Percentiles rank a stretch among this genome's conserved stretches.
Evolutionary conservation across 2,888 invertebrate species (phyloP).

Genomic region (Diaprepes abbreviatus): DNA sequence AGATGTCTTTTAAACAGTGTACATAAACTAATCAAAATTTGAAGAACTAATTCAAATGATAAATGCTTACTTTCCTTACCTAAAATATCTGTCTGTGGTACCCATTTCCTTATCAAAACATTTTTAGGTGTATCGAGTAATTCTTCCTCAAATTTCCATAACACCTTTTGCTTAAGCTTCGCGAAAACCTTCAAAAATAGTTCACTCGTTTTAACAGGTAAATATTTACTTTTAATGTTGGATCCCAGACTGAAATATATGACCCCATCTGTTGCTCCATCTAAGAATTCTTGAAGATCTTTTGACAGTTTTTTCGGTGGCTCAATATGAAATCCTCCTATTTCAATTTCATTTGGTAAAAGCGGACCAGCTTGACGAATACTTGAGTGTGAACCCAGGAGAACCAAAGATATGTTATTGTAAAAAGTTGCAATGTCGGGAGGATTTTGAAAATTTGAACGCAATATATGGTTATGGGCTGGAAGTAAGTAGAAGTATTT

Average conservation of each 20-base stretch:
- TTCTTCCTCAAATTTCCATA: too few relatives aligned
- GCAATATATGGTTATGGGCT: not conserved
- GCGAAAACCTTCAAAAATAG: slow-evolving; percentile 72
- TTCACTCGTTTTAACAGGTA: slow-evolving; percentile 69
- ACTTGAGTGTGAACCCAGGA: too few relatives aligned
- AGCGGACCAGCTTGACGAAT: slow-evolving; percentile 68
- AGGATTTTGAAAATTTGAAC: not conserved
- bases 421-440: not conserved
- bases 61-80: slow-evolving; percentile 56
- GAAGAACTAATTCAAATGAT: slow-evolving; percentile 57
- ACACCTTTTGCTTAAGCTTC: slow-evolving; percentile 73
- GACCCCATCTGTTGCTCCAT: slow-evolving; percentile 57
- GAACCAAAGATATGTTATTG: slow-evolving; percentile 53
- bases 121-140: slow-evolving; percentile 72
- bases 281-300: slow-evolving; percentile 41
- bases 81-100: slow-evolving; percentile 72
- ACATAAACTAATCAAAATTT: too few relatives aligned
- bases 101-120: slow-evolving; percentile 74
- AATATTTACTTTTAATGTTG: slow-evolving; percentile 70
- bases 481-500: not conserved
- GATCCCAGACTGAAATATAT: slow-evolving; percentile 75
- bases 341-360: slow-evolving; percentile 71
- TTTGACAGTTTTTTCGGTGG: not conserved
- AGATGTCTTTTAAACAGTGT: too few relatives aligned
- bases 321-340: slow-evolving; percentile 62